These are phyloP conservation scores for Serinus canaria DNA, from an alignment of 2,113 vertebrate genomes.

Conservation along the genomic window DNA sequence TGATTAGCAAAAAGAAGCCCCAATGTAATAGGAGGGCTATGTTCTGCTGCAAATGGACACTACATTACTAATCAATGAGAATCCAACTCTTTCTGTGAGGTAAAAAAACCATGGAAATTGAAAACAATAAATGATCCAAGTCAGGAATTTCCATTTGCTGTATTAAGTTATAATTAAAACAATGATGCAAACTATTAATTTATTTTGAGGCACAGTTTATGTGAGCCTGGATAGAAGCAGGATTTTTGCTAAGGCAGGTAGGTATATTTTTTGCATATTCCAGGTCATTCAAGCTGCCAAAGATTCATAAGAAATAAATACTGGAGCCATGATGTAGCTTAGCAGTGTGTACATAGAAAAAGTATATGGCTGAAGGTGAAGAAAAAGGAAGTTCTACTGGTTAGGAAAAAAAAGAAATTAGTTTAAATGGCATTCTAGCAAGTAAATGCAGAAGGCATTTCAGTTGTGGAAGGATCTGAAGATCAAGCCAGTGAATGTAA, in stretches of 20 bases:
- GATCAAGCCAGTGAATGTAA: background rate
- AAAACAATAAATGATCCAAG: background rate
- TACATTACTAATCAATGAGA: background rate
- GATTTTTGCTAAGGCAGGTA: background rate
- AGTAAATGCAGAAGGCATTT: background rate
- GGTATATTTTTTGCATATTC: background rate
- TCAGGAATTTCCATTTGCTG: background rate
- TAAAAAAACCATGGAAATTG: background rate
- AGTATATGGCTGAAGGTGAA: background rate
- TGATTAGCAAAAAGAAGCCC: background rate
- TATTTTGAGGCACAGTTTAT: background rate
- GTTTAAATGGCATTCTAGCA: background rate
- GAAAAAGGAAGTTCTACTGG: background rate
- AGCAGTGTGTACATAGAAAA: background rate
- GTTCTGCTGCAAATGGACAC: background rate
- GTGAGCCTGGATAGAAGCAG: background rate
- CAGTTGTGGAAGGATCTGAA: background rate
- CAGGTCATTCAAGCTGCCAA: background rate
- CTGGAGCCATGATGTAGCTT: background rate
- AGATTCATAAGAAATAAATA: background rate
- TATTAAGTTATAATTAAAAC: background rate
- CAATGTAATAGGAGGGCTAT: background rate
- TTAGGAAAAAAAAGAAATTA: background rate
- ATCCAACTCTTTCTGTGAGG: background rate
- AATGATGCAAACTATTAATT: background rate